Evolutionary conservation across 2,888 invertebrate genomes (phyloP).

Genomic region (Sphaerophoria rueppellii): DNA sequence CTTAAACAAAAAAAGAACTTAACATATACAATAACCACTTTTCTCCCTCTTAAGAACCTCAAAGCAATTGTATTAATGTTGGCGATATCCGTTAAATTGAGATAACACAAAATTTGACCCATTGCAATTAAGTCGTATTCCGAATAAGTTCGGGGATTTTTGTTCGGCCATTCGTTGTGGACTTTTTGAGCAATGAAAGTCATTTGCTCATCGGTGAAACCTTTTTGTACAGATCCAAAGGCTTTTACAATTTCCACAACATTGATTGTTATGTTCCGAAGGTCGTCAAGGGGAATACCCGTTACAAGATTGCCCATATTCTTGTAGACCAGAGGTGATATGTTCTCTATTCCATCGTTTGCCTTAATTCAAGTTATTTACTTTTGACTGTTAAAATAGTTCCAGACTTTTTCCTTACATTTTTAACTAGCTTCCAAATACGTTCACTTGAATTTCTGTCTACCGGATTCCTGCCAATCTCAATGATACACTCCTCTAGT

Average conservation of each 20-base stretch:
- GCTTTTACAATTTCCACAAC: slow-evolving; percentile 84
- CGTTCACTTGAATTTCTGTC: slow-evolving; percentile 74
- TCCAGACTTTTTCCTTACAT: slow-evolving; percentile 61
- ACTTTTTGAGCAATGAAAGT: slow-evolving; percentile 83
- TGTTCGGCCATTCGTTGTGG: slow-evolving; percentile 83
- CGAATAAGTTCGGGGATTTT: slow-evolving; percentile 84
- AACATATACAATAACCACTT: too few relatives aligned
- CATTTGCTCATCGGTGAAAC: slow-evolving; percentile 78
- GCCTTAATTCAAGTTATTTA: slow-evolving; percentile 62
- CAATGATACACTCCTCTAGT: slow-evolving; percentile 74
- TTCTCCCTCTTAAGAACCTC: slow-evolving; percentile 71
- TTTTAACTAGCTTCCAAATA: slow-evolving; percentile 77
- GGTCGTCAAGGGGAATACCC: slow-evolving; percentile 83
- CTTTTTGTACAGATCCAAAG: slow-evolving; percentile 83
- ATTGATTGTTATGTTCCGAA: slow-evolving; percentile 83
- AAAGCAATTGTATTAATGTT: slow-evolving; percentile 84
- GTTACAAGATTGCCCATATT: slow-evolving; percentile 76
- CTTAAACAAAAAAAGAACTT: slow-evolving; percentile 75
- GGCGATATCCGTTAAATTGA: slow-evolving; percentile 83
- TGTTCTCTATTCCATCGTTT: slow-evolving; percentile 75
- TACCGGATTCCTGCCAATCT: slow-evolving; percentile 74
- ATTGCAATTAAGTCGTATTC: slow-evolving; percentile 84
- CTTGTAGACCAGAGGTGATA: slow-evolving; percentile 74
- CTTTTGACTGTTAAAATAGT: background rate
- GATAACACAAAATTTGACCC: slow-evolving; percentile 84